phyloP scores from a whole-genome alignment of 2,888 invertebrate species.

The Perithous albicinctus region DNA sequence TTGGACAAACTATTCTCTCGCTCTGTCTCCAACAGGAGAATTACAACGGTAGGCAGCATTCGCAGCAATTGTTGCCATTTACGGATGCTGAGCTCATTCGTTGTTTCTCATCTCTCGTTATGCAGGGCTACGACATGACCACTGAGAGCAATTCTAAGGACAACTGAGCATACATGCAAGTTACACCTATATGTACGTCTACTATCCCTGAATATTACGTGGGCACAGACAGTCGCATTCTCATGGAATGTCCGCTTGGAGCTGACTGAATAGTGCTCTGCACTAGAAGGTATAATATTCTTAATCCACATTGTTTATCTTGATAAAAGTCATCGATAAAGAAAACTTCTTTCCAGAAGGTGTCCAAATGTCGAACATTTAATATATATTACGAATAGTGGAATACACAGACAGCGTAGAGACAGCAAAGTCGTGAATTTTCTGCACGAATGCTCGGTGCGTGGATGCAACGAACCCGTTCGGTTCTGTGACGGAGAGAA shows the following conservation, averaged over 20 bases:
- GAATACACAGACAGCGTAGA: conserved; percentile 24
- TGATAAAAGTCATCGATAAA: conserved; percentile 53
- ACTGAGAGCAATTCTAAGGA: conserved; percentile 28
- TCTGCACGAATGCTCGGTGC: conserved; percentile 52
- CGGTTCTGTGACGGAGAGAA: conserved; percentile 50
- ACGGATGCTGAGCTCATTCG: conserved; percentile 73
- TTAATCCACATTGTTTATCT: conserved; percentile 29
- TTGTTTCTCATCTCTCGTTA: conserved; percentile 35
- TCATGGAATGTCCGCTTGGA: conserved; percentile 46
- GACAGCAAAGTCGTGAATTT: conserved; percentile 31
- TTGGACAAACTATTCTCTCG: conserved; percentile 78
- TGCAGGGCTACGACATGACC: conserved; percentile 18
- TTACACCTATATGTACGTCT: neutral
- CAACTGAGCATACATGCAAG: conserved; percentile 20
- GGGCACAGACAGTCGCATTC: conserved; percentile 52
- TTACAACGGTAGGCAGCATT: conserved; percentile 77
- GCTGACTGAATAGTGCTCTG: conserved; percentile 26
- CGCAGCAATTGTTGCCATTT: conserved; percentile 82
- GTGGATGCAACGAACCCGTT: conserved; percentile 48
- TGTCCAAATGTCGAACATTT: conserved; percentile 45
- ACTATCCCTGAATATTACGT: conserved; percentile 45
- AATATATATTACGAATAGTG: neutral
- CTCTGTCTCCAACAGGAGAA: conserved; percentile 4
- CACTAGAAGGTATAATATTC: neutral
- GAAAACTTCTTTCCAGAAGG: conserved; percentile 22